Conservation (phyloP, 2,888 invertebrate species). For the Keiferia lycopersicella region DNA sequence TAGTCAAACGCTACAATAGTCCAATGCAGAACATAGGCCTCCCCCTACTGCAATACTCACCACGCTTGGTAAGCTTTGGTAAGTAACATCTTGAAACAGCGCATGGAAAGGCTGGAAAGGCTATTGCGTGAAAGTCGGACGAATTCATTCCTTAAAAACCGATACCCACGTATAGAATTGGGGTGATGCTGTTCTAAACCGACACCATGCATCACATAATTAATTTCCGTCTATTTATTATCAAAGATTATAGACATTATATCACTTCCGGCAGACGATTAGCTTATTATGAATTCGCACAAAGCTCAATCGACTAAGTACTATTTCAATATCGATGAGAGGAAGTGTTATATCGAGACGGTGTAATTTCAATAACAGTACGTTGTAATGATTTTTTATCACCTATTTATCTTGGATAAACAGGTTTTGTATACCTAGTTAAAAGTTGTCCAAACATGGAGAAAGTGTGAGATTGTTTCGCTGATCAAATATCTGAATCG, state of each 20-base stretch:
- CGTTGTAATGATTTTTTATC: conserved; percentile 6
- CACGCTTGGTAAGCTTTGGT: too few species aligned
- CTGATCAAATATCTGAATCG: conserved; percentile 35
- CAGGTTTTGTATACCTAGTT: conserved; percentile 35
- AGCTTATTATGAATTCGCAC: background rate
- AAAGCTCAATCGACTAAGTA: background rate
- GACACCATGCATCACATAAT: too few species aligned
- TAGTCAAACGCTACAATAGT: too few species aligned
- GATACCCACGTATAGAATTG: too few species aligned
- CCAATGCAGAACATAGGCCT: too few species aligned
- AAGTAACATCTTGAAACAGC: too few species aligned
- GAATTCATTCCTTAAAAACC: too few species aligned
- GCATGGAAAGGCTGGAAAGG: too few species aligned
- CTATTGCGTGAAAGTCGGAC: too few species aligned
- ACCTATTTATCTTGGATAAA: background rate
- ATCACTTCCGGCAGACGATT: background rate
- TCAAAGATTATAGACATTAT: background rate
- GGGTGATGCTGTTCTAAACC: too few species aligned
- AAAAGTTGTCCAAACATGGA: conserved; percentile 41
- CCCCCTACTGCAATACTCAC: too few species aligned
- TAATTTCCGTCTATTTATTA: background rate
- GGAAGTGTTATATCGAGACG: background rate
- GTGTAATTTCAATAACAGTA: conserved; percentile 10
- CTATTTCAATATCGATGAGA: background rate
- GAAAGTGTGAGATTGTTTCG: conserved; percentile 45